A percentile compares a stretch with the other conserved stretches of the same genome.
These are phyloP conservation scores for Rotaria socialis DNA, from an alignment of 2,888 invertebrate species.

Conservation along the genomic window DNA sequence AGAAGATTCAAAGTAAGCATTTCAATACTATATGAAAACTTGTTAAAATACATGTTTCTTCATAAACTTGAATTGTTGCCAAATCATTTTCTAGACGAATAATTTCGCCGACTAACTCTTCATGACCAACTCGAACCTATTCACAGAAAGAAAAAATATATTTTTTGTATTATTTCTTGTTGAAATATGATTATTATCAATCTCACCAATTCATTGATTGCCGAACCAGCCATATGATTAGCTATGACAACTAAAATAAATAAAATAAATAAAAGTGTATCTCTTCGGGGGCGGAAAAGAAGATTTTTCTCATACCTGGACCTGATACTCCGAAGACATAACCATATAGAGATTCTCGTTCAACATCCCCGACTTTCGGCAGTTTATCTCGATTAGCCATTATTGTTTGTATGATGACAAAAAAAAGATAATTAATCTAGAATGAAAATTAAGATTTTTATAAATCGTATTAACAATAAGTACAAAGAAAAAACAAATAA, in stretches of 20 bases:
- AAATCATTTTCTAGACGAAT: slow-evolving; percentile 98
- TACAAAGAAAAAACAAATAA: not conserved
- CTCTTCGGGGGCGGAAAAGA: not conserved
- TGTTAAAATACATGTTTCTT: slow-evolving; percentile 62
- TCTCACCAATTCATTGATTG: slow-evolving; percentile 91
- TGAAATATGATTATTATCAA: not conserved
- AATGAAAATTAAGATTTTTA: not conserved
- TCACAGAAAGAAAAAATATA: not conserved
- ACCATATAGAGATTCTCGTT: slow-evolving; percentile 81
- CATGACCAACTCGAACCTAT: slow-evolving; percentile 83
- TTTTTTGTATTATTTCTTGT: too few relatives aligned
- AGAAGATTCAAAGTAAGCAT: slow-evolving; percentile 54
- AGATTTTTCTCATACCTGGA: slow-evolving; percentile 70
- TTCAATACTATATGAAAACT: not conserved
- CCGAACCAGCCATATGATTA: slow-evolving; percentile 96
- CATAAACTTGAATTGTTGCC: slow-evolving; percentile 93
- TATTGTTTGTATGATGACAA: not conserved
- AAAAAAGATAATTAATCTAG: not conserved
- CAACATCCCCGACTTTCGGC: slow-evolving; percentile 67
- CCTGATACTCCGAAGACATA: slow-evolving; percentile 96
- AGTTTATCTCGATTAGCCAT: slow-evolving; percentile 28
- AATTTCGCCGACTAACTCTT: slow-evolving; percentile 96
- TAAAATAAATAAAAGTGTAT: not conserved
- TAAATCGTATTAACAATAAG: not conserved
- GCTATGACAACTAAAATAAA: slow-evolving; percentile 82